These are phyloP conservation scores for Halocynthia aurantium DNA, from an alignment of 23 tunicate species.

Conservation along the genomic window DNA sequence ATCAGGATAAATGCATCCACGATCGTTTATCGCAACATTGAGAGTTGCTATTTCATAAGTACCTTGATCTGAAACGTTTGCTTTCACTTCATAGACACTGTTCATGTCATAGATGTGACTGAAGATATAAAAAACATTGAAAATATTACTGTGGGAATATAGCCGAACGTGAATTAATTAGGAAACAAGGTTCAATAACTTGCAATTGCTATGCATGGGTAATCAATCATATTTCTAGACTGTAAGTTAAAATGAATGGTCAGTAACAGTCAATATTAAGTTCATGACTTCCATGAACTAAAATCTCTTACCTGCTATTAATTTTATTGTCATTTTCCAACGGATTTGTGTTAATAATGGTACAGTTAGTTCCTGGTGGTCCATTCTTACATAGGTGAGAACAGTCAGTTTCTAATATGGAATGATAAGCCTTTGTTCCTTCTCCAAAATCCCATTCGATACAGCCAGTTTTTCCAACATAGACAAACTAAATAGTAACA, in stretches of 20 bases:
- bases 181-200: no score
- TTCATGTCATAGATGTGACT: conserved; percentile 85
- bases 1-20: conserved; percentile 82
- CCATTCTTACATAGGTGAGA: conserved; percentile 57
- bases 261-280: background rate
- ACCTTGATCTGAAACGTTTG: conserved; percentile 60
- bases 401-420: conserved; percentile 62
- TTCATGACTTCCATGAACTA: background rate
- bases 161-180: background rate
- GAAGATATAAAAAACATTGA: background rate
- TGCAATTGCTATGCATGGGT: no score
- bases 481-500: conserved; percentile 71
- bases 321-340: conserved; percentile 66
- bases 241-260: background rate
- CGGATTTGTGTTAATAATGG: conserved; percentile 44
- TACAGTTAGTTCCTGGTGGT: conserved; percentile 52
- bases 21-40: conserved; percentile 79
- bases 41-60: conserved; percentile 25
- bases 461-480: conserved; percentile 78
- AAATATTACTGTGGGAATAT: background rate
- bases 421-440: conserved; percentile 39
- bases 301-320: conserved; percentile 30
- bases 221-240: no score
- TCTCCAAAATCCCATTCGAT: conserved; percentile 91
- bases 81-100: conserved; percentile 55